phyloP scores from a whole-genome alignment of 2,888 invertebrate genomes.

The Andrena minutula region DNA sequence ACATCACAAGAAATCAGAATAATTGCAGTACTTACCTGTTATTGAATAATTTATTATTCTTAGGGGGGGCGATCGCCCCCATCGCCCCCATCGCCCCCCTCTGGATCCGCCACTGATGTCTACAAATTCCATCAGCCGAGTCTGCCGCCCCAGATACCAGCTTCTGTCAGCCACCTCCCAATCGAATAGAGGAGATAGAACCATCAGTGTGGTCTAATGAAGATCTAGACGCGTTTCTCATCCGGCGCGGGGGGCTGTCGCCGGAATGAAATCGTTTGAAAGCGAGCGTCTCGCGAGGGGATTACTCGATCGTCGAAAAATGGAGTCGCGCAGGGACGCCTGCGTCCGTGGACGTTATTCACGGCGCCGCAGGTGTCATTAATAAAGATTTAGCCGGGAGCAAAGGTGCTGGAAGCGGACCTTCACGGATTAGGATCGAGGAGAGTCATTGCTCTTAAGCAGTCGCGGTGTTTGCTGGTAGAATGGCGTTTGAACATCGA shows the following conservation, averaged over 20 bases:
- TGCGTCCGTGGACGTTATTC: slow-evolving; percentile 14
- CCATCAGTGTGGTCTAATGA: slow-evolving; percentile 4
- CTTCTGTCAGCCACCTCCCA: not conserved
- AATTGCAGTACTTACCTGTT: no score
- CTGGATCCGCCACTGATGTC: no score
- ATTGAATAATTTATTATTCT: no score
- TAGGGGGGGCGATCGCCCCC: no score
- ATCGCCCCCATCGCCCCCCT: no score
- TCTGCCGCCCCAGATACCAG: not conserved
- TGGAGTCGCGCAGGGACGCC: not conserved
- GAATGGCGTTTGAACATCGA: slow-evolving; percentile 11
- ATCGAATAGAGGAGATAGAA: not conserved
- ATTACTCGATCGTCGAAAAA: slow-evolving; percentile 29
- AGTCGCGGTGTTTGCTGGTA: not conserved
- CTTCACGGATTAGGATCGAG: slow-evolving; percentile 25
- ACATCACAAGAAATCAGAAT: no score
- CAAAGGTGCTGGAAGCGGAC: slow-evolving; percentile 9
- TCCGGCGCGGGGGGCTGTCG: not conserved
- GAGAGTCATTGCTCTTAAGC: not conserved
- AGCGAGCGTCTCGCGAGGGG: slow-evolving; percentile 16
- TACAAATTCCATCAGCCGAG: not conserved
- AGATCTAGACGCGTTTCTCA: slow-evolving; percentile 1
- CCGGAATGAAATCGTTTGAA: slow-evolving; percentile 29
- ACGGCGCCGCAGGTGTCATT: slow-evolving; percentile 22
- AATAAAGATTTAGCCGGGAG: slow-evolving; percentile 36